A percentile compares a stretch with the other conserved stretches of the same genome.
These are phyloP conservation scores for Ericerus pela DNA, from an alignment of 1,140 invertebrate genomes.

Conservation along the genomic window DNA sequence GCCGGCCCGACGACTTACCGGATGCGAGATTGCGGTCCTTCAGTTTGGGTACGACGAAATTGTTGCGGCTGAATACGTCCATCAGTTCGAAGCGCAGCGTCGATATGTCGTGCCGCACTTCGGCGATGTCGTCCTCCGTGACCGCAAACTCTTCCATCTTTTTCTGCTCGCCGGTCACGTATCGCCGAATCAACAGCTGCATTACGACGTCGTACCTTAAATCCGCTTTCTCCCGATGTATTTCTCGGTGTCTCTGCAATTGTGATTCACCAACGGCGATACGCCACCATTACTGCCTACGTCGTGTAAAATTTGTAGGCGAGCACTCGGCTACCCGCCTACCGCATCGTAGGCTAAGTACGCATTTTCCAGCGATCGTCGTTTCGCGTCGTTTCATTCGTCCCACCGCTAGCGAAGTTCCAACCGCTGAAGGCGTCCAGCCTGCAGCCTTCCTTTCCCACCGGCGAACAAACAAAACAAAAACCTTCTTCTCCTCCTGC, in stretches of 20 bases:
- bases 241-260: neutral
- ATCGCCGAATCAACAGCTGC: slow-evolving; percentile 59
- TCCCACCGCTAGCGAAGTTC: too few species aligned
- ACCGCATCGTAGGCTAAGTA: too few species aligned
- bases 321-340: too few species aligned
- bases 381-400: too few species aligned
- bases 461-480: too few species aligned
- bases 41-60: slow-evolving; percentile 58
- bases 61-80: slow-evolving; percentile 68
- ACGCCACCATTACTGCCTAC: neutral
- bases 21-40: slow-evolving; percentile 40
- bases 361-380: too few species aligned
- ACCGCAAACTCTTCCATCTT: slow-evolving; percentile 70
- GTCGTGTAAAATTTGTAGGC: too few species aligned
- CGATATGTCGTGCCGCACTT: slow-evolving; percentile 87
- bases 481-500: too few species aligned
- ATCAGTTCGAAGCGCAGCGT: slow-evolving; percentile 71
- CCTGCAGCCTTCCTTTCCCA: too few species aligned
- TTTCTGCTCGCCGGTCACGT: slow-evolving; percentile 66
- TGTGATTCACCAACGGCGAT: neutral
- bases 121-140: slow-evolving; percentile 90
- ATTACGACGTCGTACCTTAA: slow-evolving; percentile 57
- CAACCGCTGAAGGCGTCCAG: too few species aligned
- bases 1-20: slow-evolving; percentile 32
- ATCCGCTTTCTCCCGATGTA: slow-evolving; percentile 42